Evolutionary conservation across 2,113 vertebrate species (phyloP), one percentile per base, ranked within the genome.

Genomic region (Coregonus clupeaformis): DNA sequence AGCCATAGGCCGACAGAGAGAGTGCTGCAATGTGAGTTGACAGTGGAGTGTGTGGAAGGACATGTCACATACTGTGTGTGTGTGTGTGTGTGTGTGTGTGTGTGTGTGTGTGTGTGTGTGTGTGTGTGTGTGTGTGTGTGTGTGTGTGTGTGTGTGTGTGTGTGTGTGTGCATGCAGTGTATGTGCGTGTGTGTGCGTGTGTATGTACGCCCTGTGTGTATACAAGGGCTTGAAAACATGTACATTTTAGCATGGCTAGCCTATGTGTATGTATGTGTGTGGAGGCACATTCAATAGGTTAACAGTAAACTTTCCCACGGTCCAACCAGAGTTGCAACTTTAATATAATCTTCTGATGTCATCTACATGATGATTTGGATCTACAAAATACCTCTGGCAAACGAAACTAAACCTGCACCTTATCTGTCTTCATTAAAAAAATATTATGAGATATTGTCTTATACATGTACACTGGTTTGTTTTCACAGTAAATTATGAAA

Each of bases 41-140:
- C 25, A 5, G 16, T 20, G 49, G 6, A 25, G 47, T 67, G 27
- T 85, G 81, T 74, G 59, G 71, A 20, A 85, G 13, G 80, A 36
- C 32, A 36, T 36, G 32, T 36, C 32, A 7, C 32, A 36, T 36
- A 6, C 32, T 2, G 27, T 45, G 42, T 11, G 42, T 11, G 5
- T 45, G 42, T 45, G 5, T 45, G 5, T 45, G 42, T 11, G 42
- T 45, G 42, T 27, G 27, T 27, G 27, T 27, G 27, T 27, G 27
- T 27, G 27, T 45, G 42, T 45, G 42, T 11, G 42, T 45, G 42
- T 45, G 42, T 11, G 42, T 11, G 42, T 5, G 27, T 47, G 45
- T 13, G 6, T 47, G 6, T 9, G 45, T 42, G 68, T 4, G 45
- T 47, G 45, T 47, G 45, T 47, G 45, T 47, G 45, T 47, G 45